phyloP scores from a whole-genome alignment of 2,113 vertebrate genomes.

The Serilophus lunatus region DNA sequence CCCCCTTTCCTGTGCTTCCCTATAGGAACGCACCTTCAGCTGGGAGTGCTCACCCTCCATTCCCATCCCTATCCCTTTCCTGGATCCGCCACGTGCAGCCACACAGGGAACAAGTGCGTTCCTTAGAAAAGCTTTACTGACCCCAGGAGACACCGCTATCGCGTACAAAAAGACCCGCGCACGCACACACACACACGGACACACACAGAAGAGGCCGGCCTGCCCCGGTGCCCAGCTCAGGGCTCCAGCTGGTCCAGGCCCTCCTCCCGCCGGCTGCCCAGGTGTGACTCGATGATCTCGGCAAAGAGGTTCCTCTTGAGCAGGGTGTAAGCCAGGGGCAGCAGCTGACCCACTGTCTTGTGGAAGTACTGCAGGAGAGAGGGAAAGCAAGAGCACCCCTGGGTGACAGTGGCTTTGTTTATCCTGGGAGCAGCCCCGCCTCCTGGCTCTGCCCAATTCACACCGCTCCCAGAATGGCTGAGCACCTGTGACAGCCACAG shows the following conservation, averaged over 20 bases:
- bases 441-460: not conserved
- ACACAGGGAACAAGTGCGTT: rapidly evolving
- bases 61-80: not conserved
- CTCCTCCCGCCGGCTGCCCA: slow-evolving; percentile 79
- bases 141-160: not conserved
- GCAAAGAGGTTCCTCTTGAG: slow-evolving; percentile 88
- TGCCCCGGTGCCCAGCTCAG: slow-evolving; percentile 33
- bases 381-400: not conserved
- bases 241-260: slow-evolving; percentile 78
- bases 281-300: slow-evolving; percentile 87
- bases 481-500: not conserved
- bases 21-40: too few species aligned
- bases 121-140: slow-evolving; percentile 10
- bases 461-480: rapidly evolving
- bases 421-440: rapidly evolving
- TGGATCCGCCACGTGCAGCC: not conserved
- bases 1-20: not conserved
- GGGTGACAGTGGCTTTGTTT: not conserved
- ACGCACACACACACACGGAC: not conserved
- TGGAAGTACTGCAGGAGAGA: slow-evolving; percentile 86
- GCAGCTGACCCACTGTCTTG: slow-evolving; percentile 89
- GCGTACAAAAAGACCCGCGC: not conserved
- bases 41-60: too few species aligned
- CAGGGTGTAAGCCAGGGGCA: slow-evolving; percentile 92
- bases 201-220: not conserved